These are phyloP conservation scores for Rhincodon typus DNA, from an alignment of 2,797 vertebrate species.

Conservation along the genomic window DNA sequence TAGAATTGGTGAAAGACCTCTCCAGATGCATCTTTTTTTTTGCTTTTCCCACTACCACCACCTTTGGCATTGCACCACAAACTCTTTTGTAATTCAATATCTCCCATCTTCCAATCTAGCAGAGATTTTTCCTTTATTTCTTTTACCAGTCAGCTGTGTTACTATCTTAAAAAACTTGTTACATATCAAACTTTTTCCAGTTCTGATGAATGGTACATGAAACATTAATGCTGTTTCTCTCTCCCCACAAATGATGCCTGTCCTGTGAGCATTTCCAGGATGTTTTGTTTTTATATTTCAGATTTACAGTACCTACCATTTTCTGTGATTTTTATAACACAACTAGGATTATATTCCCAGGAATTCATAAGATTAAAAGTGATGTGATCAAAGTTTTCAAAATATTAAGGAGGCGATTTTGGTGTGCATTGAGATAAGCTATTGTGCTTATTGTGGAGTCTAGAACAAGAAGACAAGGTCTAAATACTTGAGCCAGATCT, in stretches of 20 bases:
- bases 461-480: not conserved
- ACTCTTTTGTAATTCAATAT: not conserved
- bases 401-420: not conserved
- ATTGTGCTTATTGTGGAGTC: no score
- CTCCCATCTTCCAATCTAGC: not conserved
- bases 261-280: not conserved
- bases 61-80: not conserved
- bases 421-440: no score
- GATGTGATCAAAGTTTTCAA: not conserved
- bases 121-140: not conserved
- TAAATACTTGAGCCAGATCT: not conserved
- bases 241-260: not conserved
- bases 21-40: not conserved
- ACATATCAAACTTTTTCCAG: not conserved
- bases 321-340: not conserved
- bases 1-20: not conserved
- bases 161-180: not conserved
- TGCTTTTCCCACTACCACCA: not conserved
- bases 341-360: not conserved
- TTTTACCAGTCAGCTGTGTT: no score
- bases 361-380: not conserved
- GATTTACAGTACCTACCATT: not conserved
- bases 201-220: not conserved
- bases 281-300: not conserved
- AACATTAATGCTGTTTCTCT: not conserved